These are phyloP conservation scores for Stegodyphus mimosarum DNA, from an alignment of 1,140 invertebrate genomes.

Conservation along the genomic window DNA sequence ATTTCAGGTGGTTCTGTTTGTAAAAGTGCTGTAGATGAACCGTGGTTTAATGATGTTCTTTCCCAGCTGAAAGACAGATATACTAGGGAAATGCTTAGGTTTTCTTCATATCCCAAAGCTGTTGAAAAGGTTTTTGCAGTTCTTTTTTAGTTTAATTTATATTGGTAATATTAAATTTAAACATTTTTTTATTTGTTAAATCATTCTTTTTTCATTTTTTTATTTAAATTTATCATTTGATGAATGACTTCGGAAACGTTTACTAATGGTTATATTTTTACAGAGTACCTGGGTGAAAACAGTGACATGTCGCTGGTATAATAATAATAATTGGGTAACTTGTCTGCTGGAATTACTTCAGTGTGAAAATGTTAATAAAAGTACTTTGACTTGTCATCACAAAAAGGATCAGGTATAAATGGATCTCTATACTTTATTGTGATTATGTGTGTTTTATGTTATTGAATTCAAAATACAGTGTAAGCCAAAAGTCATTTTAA, in stretches of 20 bases:
- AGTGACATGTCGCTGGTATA: conserved; percentile 77
- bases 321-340: conserved; percentile 73
- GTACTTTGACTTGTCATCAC: conserved; percentile 78
- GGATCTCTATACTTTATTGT: too few species aligned
- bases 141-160: neutral
- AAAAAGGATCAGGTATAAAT: conserved; percentile 37
- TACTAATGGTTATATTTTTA: neutral
- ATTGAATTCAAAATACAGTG: too few species aligned
- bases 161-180: neutral
- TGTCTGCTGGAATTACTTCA: conserved; percentile 85
- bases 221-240: neutral
- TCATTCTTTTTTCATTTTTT: neutral
- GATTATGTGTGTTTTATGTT: too few species aligned
- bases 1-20: neutral
- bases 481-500: too few species aligned
- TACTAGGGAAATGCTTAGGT: conserved; percentile 70
- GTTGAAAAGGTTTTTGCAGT: conserved; percentile 74
- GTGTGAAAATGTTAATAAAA: conserved; percentile 75
- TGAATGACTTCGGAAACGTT: neutral
- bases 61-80: conserved; percentile 76
- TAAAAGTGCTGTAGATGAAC: conserved; percentile 68
- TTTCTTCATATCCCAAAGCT: conserved; percentile 77
- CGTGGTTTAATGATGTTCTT: conserved; percentile 81
- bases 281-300: conserved; percentile 84
- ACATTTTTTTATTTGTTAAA: neutral